phyloP scores from a whole-genome alignment of 2,888 invertebrate species.

The Sicus ferrugineus region DNA sequence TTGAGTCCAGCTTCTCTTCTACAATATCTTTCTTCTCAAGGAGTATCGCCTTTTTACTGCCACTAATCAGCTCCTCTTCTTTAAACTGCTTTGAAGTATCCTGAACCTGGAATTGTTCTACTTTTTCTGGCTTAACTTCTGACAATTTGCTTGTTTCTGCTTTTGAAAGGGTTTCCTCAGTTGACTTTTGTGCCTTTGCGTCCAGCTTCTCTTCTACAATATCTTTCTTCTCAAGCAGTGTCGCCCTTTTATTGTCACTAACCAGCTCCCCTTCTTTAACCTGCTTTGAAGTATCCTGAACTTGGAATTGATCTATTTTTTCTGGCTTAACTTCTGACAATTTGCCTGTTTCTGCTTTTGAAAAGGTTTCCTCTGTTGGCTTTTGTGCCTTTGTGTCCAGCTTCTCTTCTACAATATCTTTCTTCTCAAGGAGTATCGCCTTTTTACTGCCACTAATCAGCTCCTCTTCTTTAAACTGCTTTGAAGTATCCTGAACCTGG shows the following conservation, averaged over 20 bases:
- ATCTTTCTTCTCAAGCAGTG: not conserved
- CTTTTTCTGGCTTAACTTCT: not conserved
- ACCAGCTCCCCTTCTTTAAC: conserved; percentile 35
- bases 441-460: no score
- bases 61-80: not conserved
- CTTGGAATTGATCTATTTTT: conserved; percentile 31
- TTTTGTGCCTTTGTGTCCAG: conserved; percentile 40
- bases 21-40: not conserved
- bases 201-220: not conserved
- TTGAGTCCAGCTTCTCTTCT: not conserved
- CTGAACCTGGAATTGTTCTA: not conserved
- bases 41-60: not conserved
- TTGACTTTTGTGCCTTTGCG: not conserved
- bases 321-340: conserved; percentile 43
- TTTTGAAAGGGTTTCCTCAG: not conserved
- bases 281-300: conserved; percentile 1
- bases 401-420: conserved; percentile 43
- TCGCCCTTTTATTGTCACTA: conserved; percentile 7
- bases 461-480: no score
- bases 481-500: no score
- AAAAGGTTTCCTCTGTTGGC: conserved; percentile 25
- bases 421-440: no score
- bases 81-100: not conserved
- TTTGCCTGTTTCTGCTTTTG: conserved; percentile 35
- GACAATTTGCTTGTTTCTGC: not conserved